Conservation (phyloP, 64 coral and sea anemone species). For the Stichodactyla mertensii region DNA sequence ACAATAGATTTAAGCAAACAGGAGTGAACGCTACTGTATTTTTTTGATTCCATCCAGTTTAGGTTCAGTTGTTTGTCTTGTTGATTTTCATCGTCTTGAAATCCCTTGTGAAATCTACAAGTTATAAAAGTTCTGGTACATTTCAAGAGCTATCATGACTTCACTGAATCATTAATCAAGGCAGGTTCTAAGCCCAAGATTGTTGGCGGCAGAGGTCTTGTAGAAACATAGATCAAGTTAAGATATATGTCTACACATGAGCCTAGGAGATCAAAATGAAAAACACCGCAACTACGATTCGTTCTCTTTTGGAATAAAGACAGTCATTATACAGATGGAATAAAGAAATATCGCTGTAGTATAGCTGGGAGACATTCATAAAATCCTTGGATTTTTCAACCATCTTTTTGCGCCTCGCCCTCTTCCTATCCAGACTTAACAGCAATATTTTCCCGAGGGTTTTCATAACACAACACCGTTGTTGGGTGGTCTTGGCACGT, state of each 20-base stretch:
- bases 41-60: not conserved
- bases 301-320: not conserved
- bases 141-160: not conserved
- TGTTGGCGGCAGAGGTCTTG: constrained; percentile 5
- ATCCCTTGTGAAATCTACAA: not conserved
- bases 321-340: not conserved
- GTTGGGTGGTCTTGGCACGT: constrained; percentile 15
- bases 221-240: constrained; percentile 1
- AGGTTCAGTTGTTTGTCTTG: not conserved
- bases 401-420: not conserved
- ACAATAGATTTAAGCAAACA: not conserved
- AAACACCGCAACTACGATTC: not conserved
- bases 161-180: not conserved
- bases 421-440: constrained; percentile 7
- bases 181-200: not conserved
- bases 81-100: not conserved
- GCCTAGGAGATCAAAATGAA: not conserved
- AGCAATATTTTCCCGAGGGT: not conserved
- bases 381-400: not conserved
- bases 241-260: constrained; percentile 1
- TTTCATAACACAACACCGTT: not conserved
- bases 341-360: not conserved
- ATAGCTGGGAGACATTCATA: not conserved
- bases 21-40: not conserved
- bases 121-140: not conserved